Evolutionary conservation across 2,888 invertebrate species (phyloP).

Genomic region (Lamellibrachia satsuma): DNA sequence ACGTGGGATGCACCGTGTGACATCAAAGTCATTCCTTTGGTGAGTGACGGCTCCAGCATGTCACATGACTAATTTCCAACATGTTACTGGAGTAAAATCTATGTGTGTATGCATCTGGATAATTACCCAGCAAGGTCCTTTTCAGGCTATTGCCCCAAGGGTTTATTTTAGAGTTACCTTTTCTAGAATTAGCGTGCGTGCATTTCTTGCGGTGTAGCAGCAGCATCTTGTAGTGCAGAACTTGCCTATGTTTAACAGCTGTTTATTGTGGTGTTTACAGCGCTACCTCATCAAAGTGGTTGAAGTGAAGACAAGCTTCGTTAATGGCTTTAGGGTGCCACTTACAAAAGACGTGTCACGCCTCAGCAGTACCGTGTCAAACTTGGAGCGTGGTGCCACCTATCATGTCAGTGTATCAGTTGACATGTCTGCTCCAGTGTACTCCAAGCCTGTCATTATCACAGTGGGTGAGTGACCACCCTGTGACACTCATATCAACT

Average conservation of each 20-base stretch:
- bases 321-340: neutral
- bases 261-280: neutral
- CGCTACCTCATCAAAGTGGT: neutral
- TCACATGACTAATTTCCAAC: neutral
- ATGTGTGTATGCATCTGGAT: neutral
- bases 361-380: neutral
- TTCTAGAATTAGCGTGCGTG: too few relatives aligned
- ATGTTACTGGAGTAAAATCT: too few relatives aligned
- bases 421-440: neutral
- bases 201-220: neutral
- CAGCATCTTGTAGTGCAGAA: neutral
- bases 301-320: neutral
- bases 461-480: neutral
- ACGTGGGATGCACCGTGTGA: constrained; percentile 30
- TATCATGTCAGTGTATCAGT: constrained; percentile 25
- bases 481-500: neutral
- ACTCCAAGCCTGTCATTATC: neutral
- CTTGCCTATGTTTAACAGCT: neutral
- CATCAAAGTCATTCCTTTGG: neutral
- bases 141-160: too few relatives aligned
- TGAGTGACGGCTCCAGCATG: constrained; percentile 18
- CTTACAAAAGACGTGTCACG: neutral
- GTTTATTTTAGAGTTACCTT: too few relatives aligned
- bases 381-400: constrained; percentile 28
- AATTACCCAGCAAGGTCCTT: neutral